Evolutionary conservation across 2,113 vertebrate genomes (phyloP).

Genomic region (Gymnorhina tibicen): DNA sequence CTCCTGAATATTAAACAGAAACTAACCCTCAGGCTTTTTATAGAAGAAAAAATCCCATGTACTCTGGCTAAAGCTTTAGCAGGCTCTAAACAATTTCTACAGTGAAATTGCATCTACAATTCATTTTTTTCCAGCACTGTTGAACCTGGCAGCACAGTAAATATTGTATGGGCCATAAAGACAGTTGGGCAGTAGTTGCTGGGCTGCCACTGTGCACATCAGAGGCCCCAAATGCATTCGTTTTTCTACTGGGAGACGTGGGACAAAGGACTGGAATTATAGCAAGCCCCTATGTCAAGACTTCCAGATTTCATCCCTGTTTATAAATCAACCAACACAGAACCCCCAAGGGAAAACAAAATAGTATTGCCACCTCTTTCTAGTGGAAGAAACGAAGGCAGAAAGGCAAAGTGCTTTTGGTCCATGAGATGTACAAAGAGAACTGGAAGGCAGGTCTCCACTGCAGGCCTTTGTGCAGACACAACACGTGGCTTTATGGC

Average conservation of each 20-base stretch:
- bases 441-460: background rate
- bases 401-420: background rate
- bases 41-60: background rate
- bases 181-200: background rate
- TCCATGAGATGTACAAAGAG: background rate
- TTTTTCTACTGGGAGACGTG: background rate
- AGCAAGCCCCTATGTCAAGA: background rate
- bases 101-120: background rate
- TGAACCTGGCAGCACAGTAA: background rate
- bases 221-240: background rate
- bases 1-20: background rate
- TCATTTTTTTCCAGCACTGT: background rate
- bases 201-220: background rate
- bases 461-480: background rate
- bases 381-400: background rate
- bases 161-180: background rate
- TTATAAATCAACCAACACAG: background rate
- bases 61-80: background rate
- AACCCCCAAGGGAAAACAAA: background rate
- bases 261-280: background rate
- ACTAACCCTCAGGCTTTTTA: background rate
- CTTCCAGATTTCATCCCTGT: background rate
- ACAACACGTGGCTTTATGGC: background rate
- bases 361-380: background rate
- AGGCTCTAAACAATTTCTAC: background rate